Evolutionary conservation across 1,140 invertebrate genomes (phyloP).

Genomic region (Drosophila pruinosa): DNA sequence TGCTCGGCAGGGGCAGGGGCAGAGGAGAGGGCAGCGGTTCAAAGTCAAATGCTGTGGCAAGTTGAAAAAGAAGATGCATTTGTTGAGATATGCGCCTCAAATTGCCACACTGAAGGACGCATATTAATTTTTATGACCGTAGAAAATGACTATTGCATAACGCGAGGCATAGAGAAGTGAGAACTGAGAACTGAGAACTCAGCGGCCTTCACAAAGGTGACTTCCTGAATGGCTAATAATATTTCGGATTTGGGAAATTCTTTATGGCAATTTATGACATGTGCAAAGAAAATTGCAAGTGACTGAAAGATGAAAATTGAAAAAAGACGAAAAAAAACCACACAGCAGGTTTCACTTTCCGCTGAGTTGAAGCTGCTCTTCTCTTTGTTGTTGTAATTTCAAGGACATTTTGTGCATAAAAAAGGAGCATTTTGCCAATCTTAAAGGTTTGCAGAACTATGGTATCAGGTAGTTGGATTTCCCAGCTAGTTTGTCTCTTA

Average conservation of each 20-base stretch:
- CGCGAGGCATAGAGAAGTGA: constrained; percentile 10
- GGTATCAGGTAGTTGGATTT: constrained; percentile 40
- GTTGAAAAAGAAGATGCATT: constrained; percentile 49
- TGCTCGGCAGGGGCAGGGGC: background rate
- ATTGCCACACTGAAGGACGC: constrained; percentile 75
- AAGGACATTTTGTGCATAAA: constrained; percentile 66
- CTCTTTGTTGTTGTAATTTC: constrained; percentile 61
- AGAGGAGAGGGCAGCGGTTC: constrained; percentile 34
- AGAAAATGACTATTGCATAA: constrained; percentile 79
- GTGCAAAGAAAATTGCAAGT: constrained; percentile 46
- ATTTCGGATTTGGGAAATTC: constrained; percentile 39
- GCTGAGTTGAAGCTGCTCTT: background rate
- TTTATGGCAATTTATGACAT: constrained; percentile 58
- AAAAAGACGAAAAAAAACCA: constrained; percentile 37
- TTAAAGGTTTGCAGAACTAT: constrained; percentile 36
- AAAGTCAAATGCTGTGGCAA: constrained; percentile 58
- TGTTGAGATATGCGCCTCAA: constrained; percentile 64
- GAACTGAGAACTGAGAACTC: background rate
- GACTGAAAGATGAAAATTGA: constrained; percentile 38
- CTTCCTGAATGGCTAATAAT: constrained; percentile 68
- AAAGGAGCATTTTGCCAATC: constrained; percentile 34
- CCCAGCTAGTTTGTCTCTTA: constrained; percentile 18
- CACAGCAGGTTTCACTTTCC: constrained; percentile 72
- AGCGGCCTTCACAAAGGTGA: constrained; percentile 63
- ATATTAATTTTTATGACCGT: constrained; percentile 82